Conservation (phyloP, 92 coral and sea anemone genomes). For the Montipora capitata region DNA sequence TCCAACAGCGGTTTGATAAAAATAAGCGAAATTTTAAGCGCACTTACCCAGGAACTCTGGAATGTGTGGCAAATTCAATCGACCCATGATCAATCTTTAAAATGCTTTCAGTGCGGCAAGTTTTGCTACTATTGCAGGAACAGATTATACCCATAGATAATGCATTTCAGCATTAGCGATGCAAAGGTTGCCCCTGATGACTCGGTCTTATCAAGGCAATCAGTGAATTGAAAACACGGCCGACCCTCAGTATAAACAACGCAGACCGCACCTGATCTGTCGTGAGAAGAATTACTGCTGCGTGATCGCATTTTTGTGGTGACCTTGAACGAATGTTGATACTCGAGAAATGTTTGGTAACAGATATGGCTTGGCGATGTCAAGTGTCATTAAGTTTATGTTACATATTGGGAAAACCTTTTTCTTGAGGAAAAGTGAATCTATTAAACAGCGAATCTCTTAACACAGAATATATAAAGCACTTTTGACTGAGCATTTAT, state of each 20-base stretch:
- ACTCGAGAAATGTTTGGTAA: background rate
- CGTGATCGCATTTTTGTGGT: slow-evolving; percentile 2
- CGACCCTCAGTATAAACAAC: too few relatives aligned
- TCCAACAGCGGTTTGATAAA: too few relatives aligned
- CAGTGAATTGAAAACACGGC: background rate
- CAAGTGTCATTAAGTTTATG: slow-evolving; percentile 6
- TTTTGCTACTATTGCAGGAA: slow-evolving; percentile 36
- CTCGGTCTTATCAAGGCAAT: background rate
- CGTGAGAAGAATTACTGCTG: background rate
- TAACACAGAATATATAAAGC: too few relatives aligned
- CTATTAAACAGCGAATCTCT: too few relatives aligned
- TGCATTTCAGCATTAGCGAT: slow-evolving; percentile 5
- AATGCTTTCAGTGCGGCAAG: slow-evolving; percentile 29
- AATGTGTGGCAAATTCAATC: slow-evolving; percentile 14
- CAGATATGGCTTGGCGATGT: background rate
- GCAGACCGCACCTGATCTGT: too few relatives aligned
- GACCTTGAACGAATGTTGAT: background rate
- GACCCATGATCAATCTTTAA: slow-evolving; percentile 37
- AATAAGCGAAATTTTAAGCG: background rate
- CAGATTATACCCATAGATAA: slow-evolving; percentile 43
- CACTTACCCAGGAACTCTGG: slow-evolving; percentile 26
- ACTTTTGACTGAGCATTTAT: too few relatives aligned
- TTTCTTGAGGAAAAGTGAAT: too few relatives aligned
- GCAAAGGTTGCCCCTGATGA: background rate
- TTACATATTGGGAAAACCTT: too few relatives aligned